Evolutionary conservation across 2,888 invertebrate genomes (phyloP).

Genomic region (Sceliomorpha sp.): DNA sequence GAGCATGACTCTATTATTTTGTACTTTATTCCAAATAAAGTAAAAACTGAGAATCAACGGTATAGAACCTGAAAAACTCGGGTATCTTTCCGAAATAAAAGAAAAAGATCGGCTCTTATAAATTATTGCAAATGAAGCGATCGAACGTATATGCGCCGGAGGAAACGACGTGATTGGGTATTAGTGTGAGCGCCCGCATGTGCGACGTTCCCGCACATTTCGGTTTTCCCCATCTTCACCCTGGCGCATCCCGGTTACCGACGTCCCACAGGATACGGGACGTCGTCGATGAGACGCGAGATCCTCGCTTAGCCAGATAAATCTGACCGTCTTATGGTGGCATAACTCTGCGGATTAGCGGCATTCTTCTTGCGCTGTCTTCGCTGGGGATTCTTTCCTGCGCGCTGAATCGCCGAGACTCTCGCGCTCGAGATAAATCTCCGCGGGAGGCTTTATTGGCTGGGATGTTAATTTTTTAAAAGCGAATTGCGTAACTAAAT

Average conservation of each 20-base stretch:
- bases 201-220: conserved; percentile 50
- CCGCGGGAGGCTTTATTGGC: conserved; percentile 43
- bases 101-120: conserved; percentile 50
- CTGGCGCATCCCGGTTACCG: conserved; percentile 39
- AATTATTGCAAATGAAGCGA: conserved; percentile 66
- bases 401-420: conserved; percentile 22
- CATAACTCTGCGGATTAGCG: conserved; percentile 79
- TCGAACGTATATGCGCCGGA: conserved; percentile 63
- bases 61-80: too few relatives aligned
- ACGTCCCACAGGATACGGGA: conserved; percentile 57
- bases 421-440: conserved; percentile 52
- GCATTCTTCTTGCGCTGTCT: conserved; percentile 62
- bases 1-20: too few relatives aligned
- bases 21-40: too few relatives aligned
- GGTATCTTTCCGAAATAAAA: conserved; percentile 28
- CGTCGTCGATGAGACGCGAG: conserved; percentile 42
- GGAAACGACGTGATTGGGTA: conserved; percentile 71
- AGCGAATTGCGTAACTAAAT: conserved; percentile 39
- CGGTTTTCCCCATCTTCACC: conserved; percentile 23
- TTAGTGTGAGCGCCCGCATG: conserved; percentile 61
- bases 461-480: conserved; percentile 53
- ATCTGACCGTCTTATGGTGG: conserved; percentile 77
- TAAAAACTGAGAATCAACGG: too few relatives aligned
- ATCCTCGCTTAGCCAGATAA: conserved; percentile 76
- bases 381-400: conserved; percentile 28